Base-by-base conservation (phyloP, 2,888 invertebrate species). In the Drosophila fulvimacula region DNA sequence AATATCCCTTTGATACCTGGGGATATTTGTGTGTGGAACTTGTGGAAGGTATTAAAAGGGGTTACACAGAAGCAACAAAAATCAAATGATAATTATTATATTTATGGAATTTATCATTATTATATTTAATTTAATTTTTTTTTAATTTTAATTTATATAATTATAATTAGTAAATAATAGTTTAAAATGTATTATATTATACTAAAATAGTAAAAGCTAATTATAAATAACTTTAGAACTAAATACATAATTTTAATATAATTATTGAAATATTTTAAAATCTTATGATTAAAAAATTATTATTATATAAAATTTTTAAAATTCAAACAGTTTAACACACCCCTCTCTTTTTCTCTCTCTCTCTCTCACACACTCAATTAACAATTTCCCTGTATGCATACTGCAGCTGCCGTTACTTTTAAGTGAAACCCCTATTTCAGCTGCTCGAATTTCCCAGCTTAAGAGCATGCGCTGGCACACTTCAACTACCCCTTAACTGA, bases 1-100 rank as follows among this genome's bases (percentile, higher is more conserved):
- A 74, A 77, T 68, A 51, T 77, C 78, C 75, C 60, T 9, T 5
- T 0, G 9, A 0, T 9, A 6, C 7, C 9, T 11, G 9, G 41
- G 52, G 41, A 56, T 6, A 38, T 68, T 57, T 52, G 15, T 7
- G 1, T 56, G 74, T 73, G 73, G 69, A 61, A 46, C 48, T 13
- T 57, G 38, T 62, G 53, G 64, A 38, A 27, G n/a, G 13, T 13
- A 1, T n/a, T 17, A 13, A 5, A 13, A 64, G 53, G 38, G 38
- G 32, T 5, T 13, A 17, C 24, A 1, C 10, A 0, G 0, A 13
- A 6, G 6, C 5, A 34, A 7, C 21, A 6, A 0, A 17, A 19
- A 19, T n/a, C 0, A 5, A 46, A n/a, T 19, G 11, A 19, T 11
- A 19, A 19, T 41, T 41, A 19, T 5, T 24, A 24, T 21, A 13